These are phyloP conservation scores for Ascidia mentula DNA, from an alignment of 23 tunicate genomes.

Conservation along the genomic window DNA sequence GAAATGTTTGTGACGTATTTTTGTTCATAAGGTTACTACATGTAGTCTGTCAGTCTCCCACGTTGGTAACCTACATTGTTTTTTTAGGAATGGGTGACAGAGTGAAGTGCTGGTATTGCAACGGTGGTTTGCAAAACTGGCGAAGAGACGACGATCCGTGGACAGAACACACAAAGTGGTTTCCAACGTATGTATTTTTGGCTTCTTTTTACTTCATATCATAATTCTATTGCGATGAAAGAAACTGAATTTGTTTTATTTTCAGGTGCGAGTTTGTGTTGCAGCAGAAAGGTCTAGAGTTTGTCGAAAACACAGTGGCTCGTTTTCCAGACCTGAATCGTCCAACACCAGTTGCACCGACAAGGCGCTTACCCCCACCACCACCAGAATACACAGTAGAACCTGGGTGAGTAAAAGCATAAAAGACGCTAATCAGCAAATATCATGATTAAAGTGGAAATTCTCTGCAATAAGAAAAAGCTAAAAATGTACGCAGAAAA, in stretches of 20 bases:
- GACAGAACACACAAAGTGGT: conserved; percentile 59
- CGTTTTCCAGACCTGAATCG: conserved; percentile 32
- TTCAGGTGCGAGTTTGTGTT: conserved; percentile 46
- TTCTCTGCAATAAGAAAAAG: no score
- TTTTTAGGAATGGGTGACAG: conserved; percentile 19
- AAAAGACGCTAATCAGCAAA: no score
- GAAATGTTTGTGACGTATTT: not conserved
- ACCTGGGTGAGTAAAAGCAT: no score
- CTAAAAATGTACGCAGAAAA: no score
- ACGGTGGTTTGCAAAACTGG: conserved; percentile 33
- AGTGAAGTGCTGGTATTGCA: conserved; percentile 57
- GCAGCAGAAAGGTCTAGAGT: conserved; percentile 18
- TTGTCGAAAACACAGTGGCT: conserved; percentile 13
- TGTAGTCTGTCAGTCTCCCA: not conserved
- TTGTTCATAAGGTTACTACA: not conserved
- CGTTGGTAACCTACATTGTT: not conserved
- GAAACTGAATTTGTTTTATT: not conserved
- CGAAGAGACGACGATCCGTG: conserved; percentile 23
- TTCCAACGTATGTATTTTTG: conserved; percentile 30
- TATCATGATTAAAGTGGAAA: no score
- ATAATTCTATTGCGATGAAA: not conserved
- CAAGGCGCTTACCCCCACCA: not conserved
- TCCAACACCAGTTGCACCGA: not conserved
- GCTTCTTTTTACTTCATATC: not conserved
- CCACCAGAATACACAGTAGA: no score